Percentiles rank a stretch among this genome's conserved stretches.
These are phyloP conservation scores for Brachionus manjavacas DNA, from an alignment of 1,140 invertebrate genomes.

Conservation along the genomic window DNA sequence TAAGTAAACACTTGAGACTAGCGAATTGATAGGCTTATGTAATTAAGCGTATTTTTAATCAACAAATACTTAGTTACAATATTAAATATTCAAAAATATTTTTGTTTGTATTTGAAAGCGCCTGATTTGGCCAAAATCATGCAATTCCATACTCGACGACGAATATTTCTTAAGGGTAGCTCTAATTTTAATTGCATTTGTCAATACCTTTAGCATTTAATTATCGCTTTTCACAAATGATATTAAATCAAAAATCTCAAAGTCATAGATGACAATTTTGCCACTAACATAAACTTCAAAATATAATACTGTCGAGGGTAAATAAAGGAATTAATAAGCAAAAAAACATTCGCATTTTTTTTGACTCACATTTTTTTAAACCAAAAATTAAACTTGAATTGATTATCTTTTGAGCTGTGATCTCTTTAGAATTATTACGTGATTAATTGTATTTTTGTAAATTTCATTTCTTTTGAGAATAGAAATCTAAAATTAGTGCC, in stretches of 20 bases:
- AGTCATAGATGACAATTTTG: not conserved
- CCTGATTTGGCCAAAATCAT: not conserved
- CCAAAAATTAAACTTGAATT: not conserved
- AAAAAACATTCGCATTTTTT: not conserved
- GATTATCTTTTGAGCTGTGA: not conserved
- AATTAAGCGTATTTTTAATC: constrained; percentile 6
- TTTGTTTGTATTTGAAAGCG: not conserved
- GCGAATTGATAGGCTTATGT: constrained; percentile 1
- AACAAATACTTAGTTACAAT: constrained; percentile 18
- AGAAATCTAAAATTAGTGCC: not conserved
- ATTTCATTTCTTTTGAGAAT: not conserved
- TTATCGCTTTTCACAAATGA: not conserved
- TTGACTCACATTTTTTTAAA: not conserved
- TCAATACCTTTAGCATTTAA: not conserved
- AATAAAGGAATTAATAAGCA: too few relatives aligned
- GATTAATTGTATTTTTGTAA: not conserved
- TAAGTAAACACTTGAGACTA: constrained; percentile 17
- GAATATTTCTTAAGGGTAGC: not conserved
- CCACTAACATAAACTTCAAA: not conserved
- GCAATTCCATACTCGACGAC: not conserved
- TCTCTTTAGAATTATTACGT: not conserved
- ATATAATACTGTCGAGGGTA: not conserved
- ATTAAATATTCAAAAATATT: not conserved
- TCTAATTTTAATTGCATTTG: not conserved
- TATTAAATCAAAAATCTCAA: not conserved